phyloP scores from a whole-genome alignment of 2,797 vertebrate species.

The Gobio occitaniae region DNA sequence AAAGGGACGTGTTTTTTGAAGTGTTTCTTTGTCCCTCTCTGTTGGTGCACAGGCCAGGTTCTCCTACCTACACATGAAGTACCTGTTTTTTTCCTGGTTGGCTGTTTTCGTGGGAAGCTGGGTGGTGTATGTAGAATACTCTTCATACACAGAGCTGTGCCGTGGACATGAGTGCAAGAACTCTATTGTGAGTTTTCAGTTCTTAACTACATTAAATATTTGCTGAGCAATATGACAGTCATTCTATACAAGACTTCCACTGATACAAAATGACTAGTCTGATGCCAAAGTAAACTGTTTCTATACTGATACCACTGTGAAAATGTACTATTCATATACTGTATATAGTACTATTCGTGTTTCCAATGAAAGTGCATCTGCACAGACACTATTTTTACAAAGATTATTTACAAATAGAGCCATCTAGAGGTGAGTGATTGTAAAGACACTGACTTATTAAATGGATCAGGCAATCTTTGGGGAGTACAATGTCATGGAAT shows the following conservation, averaged over 20 bases:
- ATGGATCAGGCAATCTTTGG: constrained; percentile 36
- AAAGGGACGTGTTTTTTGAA: not conserved
- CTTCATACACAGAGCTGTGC: constrained; percentile 94
- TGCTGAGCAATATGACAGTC: not conserved
- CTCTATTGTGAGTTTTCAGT: constrained; percentile 83
- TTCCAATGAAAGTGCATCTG: not conserved
- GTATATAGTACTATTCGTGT: not conserved
- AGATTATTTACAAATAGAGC: constrained; percentile 40
- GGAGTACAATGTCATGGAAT: not conserved
- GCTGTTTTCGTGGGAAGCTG: constrained; percentile 96
- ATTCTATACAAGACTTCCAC: not conserved
- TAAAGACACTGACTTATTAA: constrained; percentile 25
- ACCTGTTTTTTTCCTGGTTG: constrained; percentile 97
- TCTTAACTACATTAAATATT: constrained; percentile 1
- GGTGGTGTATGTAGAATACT: constrained; percentile 96
- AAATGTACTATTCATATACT: no score
- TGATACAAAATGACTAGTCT: not conserved
- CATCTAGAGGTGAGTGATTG: constrained; percentile 56
- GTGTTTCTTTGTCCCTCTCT: not conserved
- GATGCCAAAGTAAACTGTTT: not conserved
- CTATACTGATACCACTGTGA: not conserved
- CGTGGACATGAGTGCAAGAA: constrained; percentile 95
- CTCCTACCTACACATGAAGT: constrained; percentile 93
- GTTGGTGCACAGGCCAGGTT: constrained; percentile 82
- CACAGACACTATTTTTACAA: not conserved